These are phyloP conservation scores for Podargus strigoides DNA, from an alignment of 2,797 vertebrate species.

Conservation along the genomic window DNA sequence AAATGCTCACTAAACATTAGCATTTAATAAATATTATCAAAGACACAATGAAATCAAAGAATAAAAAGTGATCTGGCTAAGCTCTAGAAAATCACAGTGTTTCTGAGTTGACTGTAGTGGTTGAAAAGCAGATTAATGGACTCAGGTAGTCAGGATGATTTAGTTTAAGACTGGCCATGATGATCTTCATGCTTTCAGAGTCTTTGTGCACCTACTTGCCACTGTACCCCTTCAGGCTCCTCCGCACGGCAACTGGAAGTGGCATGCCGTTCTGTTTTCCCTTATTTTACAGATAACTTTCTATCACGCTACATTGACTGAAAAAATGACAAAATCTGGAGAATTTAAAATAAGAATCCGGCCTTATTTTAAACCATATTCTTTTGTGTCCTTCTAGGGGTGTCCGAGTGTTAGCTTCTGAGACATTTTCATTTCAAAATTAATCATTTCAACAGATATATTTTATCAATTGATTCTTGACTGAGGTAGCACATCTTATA, in stretches of 20 bases:
- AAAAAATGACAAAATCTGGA: neutral
- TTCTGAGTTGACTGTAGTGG: neutral
- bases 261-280: neutral
- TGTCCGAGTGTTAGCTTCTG: neutral
- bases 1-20: neutral
- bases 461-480: neutral
- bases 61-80: neutral
- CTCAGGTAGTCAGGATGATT: neutral
- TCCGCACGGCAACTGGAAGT: fast-evolving
- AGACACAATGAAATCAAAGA: neutral
- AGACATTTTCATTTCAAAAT: neutral
- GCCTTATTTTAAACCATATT: neutral
- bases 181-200: neutral
- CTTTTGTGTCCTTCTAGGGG: neutral
- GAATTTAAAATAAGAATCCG: neutral
- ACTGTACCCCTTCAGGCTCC: neutral
- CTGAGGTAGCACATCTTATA: neutral
- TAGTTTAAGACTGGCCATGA: neutral
- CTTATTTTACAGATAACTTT: neutral
- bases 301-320: neutral
- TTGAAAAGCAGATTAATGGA: neutral
- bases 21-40: neutral
- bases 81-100: neutral
- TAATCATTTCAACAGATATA: neutral
- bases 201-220: neutral